These are phyloP conservation scores for Setophaga petechia DNA, from an alignment of 2,113 vertebrate species.

Conservation along the genomic window DNA sequence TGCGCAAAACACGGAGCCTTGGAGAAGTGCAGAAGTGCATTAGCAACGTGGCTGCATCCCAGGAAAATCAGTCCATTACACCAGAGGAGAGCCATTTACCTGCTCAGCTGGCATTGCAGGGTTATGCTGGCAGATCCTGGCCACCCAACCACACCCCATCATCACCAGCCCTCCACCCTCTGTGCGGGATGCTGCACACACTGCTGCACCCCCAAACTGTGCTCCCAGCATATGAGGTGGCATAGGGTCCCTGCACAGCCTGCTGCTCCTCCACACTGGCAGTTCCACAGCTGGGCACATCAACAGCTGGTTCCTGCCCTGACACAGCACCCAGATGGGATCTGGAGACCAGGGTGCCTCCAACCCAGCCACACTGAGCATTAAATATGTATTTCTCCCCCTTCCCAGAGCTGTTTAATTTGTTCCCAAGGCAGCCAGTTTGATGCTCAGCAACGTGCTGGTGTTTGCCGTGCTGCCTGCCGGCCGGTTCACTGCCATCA, in stretches of 20 bases:
- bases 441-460: not conserved
- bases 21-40: not conserved
- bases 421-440: conserved; percentile 19
- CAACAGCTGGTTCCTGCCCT: not conserved
- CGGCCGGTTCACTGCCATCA: not conserved
- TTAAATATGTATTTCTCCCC: not conserved
- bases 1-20: not conserved
- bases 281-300: not conserved
- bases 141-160: not conserved
- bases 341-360: not conserved
- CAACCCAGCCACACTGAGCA: not conserved
- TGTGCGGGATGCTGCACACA: rapidly evolving
- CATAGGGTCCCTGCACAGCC: not conserved
- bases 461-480: not conserved
- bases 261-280: rapidly evolving
- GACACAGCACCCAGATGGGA: rapidly evolving
- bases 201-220: not conserved
- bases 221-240: not conserved
- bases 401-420: not conserved
- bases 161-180: not conserved
- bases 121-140: not conserved
- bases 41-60: not conserved
- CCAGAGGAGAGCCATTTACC: not conserved
- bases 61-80: not conserved
- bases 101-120: not conserved